Base-by-base conservation (phyloP, 2,113 vertebrate species). In the Eptesicus fuscus region DNA sequence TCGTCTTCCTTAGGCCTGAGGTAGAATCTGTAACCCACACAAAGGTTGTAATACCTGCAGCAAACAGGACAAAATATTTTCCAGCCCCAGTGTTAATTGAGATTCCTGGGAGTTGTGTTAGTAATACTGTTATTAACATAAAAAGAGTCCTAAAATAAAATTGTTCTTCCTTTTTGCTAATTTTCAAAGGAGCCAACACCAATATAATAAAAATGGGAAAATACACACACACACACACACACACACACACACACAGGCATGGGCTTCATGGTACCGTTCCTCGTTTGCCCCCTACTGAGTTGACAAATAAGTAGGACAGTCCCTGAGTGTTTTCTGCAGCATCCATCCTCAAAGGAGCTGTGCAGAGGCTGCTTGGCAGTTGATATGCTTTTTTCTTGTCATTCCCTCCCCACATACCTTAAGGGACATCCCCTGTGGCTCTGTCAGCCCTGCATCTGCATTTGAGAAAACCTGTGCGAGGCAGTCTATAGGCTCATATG, bases 261-360 rank as follows among this genome's bases (percentile, higher is more conserved):
- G 2, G 13, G 28, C 20, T 69, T 71, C 44, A 28, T 53, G 18
- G 37, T 70, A 67, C 20, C 16, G 32, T 49, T 53, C 16, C 23
- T 88, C 51, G 47, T 90, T 77, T 49, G 88, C 51, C 44, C 73
- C 44, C 61, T n/a, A 23, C 40, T 90, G 89, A 93, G 40, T 49
- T 82, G 67, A 82, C 77, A 87, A 89, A 44, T 70, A 90, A 94
- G 71, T 65, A 87, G 91, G 77, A 63, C 71, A 92, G 88, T 40
- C 82, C 82, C 51, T 6, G 13, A 8, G 51, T 37, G 56, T 37
- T 65, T 90, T n/a, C 37, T 35, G n/a, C 32, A 47, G 80, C 71
- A 76, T 83, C 59, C 70, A 25, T 70, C 59, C 88, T 80, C 1
- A n/a, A 44, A 61, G 76, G 37, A 14, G 25, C 53, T 22, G 42